phyloP scores from a whole-genome alignment of 2,113 vertebrate genomes.

The Corvus cornix region DNA sequence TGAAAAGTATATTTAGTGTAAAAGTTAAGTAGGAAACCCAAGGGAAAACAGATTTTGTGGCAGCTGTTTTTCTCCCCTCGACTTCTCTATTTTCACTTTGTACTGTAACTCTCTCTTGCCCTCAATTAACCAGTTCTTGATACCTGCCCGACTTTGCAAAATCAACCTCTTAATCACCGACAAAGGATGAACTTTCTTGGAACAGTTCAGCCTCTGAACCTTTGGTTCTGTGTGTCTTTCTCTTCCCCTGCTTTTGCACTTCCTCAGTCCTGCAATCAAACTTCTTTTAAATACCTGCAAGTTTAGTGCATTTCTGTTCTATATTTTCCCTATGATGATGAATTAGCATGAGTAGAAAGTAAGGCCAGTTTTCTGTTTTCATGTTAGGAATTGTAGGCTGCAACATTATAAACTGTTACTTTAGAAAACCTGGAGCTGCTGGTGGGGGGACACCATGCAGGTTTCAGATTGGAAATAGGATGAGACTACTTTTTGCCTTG shows the following conservation, averaged over 20 bases:
- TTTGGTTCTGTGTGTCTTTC: not conserved
- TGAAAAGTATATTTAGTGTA: conserved; percentile 31
- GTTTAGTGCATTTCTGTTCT: not conserved
- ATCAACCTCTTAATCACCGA: conserved; percentile 25
- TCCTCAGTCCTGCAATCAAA: not conserved
- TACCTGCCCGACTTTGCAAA: conserved; percentile 1
- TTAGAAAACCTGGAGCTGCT: not conserved
- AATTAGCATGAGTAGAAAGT: not conserved
- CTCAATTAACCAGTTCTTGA: conserved; percentile 45
- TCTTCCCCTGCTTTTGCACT: not conserved
- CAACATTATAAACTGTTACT: not conserved
- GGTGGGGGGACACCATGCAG: not conserved
- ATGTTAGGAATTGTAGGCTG: not conserved
- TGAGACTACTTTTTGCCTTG: not conserved
- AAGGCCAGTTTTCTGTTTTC: not conserved
- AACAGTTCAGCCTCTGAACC: conserved; percentile 8
- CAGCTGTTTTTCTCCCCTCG: conserved; percentile 28
- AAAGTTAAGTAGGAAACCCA: conserved; percentile 14
- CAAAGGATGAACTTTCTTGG: not conserved
- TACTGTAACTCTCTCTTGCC: conserved; percentile 19
- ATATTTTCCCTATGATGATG: not conserved
- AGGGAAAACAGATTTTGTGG: conserved; percentile 12
- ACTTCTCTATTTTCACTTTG: conserved; percentile 22
- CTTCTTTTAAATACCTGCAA: not conserved
- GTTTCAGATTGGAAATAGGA: not conserved